Evolutionary conservation across 2,888 invertebrate species (phyloP).

Genomic region (Eumerus sabulonum): DNA sequence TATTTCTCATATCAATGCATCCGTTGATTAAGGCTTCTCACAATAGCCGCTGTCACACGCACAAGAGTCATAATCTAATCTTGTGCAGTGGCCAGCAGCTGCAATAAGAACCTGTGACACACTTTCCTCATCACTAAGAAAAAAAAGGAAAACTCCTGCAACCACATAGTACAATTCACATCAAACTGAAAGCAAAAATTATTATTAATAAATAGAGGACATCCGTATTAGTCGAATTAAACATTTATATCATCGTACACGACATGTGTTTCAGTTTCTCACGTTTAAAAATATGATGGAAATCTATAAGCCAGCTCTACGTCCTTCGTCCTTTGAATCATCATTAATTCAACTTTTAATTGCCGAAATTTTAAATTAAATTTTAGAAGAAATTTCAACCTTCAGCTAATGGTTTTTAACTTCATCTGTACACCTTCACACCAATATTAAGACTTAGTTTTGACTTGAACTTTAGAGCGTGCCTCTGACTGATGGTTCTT

Average conservation of each 20-base stretch:
- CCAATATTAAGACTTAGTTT: constrained; percentile 56
- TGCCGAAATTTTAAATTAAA: no score
- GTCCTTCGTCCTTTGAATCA: constrained; percentile 32
- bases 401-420: no score
- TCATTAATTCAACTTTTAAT: no score
- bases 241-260: not conserved
- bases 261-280: constrained; percentile 62
- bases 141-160: not conserved
- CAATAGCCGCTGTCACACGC: constrained; percentile 99
- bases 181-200: not conserved
- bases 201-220: not conserved
- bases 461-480: constrained; percentile 36
- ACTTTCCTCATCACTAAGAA: constrained; percentile 7
- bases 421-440: no score
- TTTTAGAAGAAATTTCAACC: no score
- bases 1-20: not conserved
- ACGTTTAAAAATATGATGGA: constrained; percentile 57
- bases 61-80: constrained; percentile 97
- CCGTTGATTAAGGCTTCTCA: constrained; percentile 81
- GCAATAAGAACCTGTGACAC: constrained; percentile 83
- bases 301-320: constrained; percentile 31
- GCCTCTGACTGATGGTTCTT: constrained; percentile 9
- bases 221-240: constrained; percentile 7
- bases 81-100: constrained; percentile 99
- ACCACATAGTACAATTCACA: constrained; percentile 39